Base-by-base conservation (phyloP, 2,113 vertebrate genomes). In the Pycnonotus jocosus region DNA sequence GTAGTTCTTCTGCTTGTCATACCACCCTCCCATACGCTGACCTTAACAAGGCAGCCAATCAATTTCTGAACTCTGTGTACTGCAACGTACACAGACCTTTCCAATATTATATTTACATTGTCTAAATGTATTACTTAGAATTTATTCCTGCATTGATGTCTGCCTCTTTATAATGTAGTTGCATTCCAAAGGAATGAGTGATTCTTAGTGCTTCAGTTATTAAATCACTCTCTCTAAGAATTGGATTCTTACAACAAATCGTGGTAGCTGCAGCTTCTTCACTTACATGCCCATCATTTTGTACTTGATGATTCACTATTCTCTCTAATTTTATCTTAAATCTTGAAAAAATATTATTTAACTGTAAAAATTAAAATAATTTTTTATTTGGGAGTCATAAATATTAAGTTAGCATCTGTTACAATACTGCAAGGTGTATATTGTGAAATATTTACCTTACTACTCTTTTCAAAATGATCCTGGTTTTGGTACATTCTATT, bases 11-110 rank as follows among this genome's bases (percentile, higher is more conserved):
- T 74, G 33, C 22, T 53, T 68, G 25, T 82, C 33, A 25, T 71
- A 25, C 15, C 11, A 25, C 11, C 54, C 24, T 54, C 18, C 11
- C 0, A 0, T 17, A n/a, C 19, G 25, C 12, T 31, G 30, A 72
- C 33, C 9, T 82, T 86, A 40, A 66, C 6, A 45, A 72, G 33
- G 42, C 44, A 86, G 50, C 62, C 56, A 19, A 22, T n/a, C 33
- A 76, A 19, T 44, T 73, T 19, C 71, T 48, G 45, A 78, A 57
- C 22, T 40, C 71, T n/a, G 21, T 1, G n/a, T n/a, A 66, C 51
- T 58, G 18, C 33, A 71, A 45, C 1, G 2, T 54, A 79, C n/a
- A 61, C 12, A 85, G 35, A 40, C 18, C 35, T 87, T 48, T 42
- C 8, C 33, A 80, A 12, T 24, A 77, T 30, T 38, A 42, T 38